phyloP scores from a whole-genome alignment of 1,140 invertebrate species.

The Polyergus mexicanus region DNA sequence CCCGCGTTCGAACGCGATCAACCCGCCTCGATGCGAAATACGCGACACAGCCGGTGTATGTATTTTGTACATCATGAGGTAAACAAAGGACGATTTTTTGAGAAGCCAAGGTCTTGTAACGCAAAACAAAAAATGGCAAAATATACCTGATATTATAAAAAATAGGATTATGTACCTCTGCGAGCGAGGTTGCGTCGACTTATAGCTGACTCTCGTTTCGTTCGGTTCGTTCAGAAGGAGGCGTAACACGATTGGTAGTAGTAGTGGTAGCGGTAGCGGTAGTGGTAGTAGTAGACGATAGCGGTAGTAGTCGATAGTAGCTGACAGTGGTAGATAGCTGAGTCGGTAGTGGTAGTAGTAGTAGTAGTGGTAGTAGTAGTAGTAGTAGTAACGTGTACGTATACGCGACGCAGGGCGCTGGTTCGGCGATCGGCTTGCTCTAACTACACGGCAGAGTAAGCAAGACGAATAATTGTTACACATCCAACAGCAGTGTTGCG shows the following conservation, averaged over 20 bases:
- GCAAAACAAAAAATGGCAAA: conserved; percentile 71
- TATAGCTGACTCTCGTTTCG: conserved; percentile 83
- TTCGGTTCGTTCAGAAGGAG: conserved; percentile 84
- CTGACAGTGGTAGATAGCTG: conserved; percentile 84
- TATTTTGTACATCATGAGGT: conserved; percentile 28
- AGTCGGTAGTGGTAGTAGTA: conserved; percentile 82
- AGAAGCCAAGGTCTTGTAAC: conserved; percentile 57
- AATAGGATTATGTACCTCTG: conserved; percentile 81
- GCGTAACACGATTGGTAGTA: conserved; percentile 84
- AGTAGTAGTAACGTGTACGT: conserved; percentile 83
- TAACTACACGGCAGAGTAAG: conserved; percentile 85
- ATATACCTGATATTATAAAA: conserved; percentile 73
- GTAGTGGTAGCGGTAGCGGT: conserved; percentile 79
- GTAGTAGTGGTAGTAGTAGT: conserved; percentile 79
- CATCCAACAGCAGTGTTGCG: conserved; percentile 77
- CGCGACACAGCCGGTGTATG: conserved; percentile 14
- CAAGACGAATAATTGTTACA: conserved; percentile 82
- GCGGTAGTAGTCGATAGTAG: conserved; percentile 84
- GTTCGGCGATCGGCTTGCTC: conserved; percentile 85
- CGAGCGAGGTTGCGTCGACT: conserved; percentile 83
- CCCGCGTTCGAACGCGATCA: conserved; percentile 45
- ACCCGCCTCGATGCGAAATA: conserved; percentile 4
- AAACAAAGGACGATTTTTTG: conserved; percentile 49
- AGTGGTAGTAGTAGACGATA: conserved; percentile 76
- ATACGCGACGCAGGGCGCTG: conserved; percentile 85